phyloP scores from a whole-genome alignment of 92 coral and sea anemone genomes.

The Micromussa lordhowensis region DNA sequence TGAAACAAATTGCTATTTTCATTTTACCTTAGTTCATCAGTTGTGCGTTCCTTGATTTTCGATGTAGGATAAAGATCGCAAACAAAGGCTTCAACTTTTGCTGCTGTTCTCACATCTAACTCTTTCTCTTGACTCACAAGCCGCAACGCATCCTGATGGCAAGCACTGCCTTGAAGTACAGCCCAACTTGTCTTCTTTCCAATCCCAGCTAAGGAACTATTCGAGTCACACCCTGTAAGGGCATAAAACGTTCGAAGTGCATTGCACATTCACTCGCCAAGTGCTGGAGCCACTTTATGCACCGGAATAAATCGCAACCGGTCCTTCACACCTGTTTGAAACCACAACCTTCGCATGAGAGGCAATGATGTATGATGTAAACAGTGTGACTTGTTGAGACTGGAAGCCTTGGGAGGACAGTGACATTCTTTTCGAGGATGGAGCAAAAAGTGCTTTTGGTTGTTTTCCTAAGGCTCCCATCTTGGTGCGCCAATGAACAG shows the following conservation, averaged over 20 bases:
- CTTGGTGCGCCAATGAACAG: neutral
- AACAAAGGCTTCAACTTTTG: conserved; percentile 49
- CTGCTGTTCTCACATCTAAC: neutral
- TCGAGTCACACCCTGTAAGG: conserved; percentile 66
- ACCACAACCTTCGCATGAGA: conserved; percentile 45
- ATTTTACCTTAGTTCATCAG: no score
- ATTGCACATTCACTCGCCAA: conserved; percentile 45
- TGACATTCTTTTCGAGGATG: conserved; percentile 37
- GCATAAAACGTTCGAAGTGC: no score
- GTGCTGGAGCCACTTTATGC: conserved; percentile 15
- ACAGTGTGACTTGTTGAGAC: conserved; percentile 36
- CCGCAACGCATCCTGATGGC: conserved; percentile 29
- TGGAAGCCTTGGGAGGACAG: conserved; percentile 26
- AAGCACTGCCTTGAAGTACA: conserved; percentile 23
- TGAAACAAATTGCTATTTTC: no score
- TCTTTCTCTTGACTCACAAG: neutral
- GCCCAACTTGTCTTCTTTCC: conserved; percentile 66
- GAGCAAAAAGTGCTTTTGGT: conserved; percentile 54
- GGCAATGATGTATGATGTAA: conserved; percentile 47
- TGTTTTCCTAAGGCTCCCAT: conserved; percentile 3
- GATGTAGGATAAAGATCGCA: no score
- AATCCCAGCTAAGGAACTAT: conserved; percentile 55
- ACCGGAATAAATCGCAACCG: conserved; percentile 39
- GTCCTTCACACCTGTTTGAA: conserved; percentile 37
- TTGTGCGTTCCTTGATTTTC: no score